Evolutionary conservation across 2,113 vertebrate species (phyloP).

Genomic region (Lepisosteus oculatus): DNA sequence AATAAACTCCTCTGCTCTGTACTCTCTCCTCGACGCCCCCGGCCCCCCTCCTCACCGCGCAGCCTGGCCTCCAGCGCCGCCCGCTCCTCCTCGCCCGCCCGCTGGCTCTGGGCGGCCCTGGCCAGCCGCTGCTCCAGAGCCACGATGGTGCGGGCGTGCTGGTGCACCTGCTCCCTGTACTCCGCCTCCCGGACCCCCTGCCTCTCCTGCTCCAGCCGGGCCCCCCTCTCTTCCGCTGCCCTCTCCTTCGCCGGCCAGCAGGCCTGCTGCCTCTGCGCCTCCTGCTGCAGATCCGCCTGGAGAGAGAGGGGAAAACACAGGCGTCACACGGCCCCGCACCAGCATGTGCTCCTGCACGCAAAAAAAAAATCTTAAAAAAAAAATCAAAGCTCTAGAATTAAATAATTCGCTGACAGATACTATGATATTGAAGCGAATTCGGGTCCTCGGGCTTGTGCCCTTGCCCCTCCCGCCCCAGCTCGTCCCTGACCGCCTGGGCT

Average conservation of each 20-base stretch:
- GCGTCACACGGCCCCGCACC: background rate
- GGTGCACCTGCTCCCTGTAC: slow-evolving; percentile 71
- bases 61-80: slow-evolving; percentile 27
- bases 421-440: no score
- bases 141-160: slow-evolving; percentile 71
- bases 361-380: no score
- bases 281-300: slow-evolving; percentile 44
- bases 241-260: slow-evolving; percentile 24
- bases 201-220: slow-evolving; percentile 36
- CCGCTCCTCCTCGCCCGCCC: slow-evolving; percentile 48
- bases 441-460: no score
- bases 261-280: slow-evolving; percentile 27
- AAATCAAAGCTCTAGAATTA: no score
- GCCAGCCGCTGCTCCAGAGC: slow-evolving; percentile 58
- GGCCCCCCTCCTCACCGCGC: slow-evolving; percentile 42
- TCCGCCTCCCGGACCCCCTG: slow-evolving; percentile 43
- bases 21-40: background rate
- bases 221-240: slow-evolving; percentile 31
- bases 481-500: no score
- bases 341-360: background rate
- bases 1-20: no score
- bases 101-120: slow-evolving; percentile 36
- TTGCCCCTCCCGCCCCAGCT: no score
- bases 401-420: no score
- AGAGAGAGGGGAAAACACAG: rapidly evolving